These are phyloP conservation scores for Monochamus saltuarius DNA, from an alignment of 1,140 invertebrate species.

Conservation along the genomic window DNA sequence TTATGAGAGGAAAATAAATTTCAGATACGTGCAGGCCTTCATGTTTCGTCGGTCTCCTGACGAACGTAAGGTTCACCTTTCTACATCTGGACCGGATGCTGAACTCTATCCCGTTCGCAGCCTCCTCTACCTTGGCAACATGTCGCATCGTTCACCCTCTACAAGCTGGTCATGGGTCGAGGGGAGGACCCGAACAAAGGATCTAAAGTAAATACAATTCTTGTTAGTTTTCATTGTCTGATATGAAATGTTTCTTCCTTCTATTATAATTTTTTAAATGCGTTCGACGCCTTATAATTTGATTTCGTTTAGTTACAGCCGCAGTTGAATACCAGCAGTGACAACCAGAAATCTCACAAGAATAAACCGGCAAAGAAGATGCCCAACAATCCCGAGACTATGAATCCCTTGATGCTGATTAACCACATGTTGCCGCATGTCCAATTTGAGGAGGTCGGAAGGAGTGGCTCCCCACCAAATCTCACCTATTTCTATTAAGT, in stretches of 20 bases:
- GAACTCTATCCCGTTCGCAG: too few relatives aligned
- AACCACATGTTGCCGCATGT: constrained; percentile 45
- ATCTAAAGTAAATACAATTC: background rate
- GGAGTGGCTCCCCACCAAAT: constrained; percentile 35
- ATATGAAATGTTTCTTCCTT: too few relatives aligned
- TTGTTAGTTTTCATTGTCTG: too few relatives aligned
- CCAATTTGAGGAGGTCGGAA: constrained; percentile 41
- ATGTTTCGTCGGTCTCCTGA: too few relatives aligned
- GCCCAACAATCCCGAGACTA: constrained; percentile 40
- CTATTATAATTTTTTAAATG: too few relatives aligned
- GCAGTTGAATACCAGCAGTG: background rate
- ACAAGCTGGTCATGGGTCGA: constrained; percentile 42
- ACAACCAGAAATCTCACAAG: constrained; percentile 12
- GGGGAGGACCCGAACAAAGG: constrained; percentile 36
- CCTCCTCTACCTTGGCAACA: constrained; percentile 44
- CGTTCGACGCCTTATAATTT: too few relatives aligned
- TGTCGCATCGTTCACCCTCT: constrained; percentile 44
- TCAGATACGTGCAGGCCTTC: too few relatives aligned
- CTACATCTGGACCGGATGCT: too few relatives aligned
- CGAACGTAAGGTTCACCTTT: too few relatives aligned
- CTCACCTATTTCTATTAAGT: constrained; percentile 38
- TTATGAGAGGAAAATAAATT: too few relatives aligned
- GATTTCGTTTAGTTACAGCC: too few relatives aligned
- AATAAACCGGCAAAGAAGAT: constrained; percentile 42
- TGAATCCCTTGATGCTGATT: constrained; percentile 47